These are phyloP conservation scores for Euzophera pinguis DNA, from an alignment of 2,888 invertebrate genomes.

Conservation along the genomic window DNA sequence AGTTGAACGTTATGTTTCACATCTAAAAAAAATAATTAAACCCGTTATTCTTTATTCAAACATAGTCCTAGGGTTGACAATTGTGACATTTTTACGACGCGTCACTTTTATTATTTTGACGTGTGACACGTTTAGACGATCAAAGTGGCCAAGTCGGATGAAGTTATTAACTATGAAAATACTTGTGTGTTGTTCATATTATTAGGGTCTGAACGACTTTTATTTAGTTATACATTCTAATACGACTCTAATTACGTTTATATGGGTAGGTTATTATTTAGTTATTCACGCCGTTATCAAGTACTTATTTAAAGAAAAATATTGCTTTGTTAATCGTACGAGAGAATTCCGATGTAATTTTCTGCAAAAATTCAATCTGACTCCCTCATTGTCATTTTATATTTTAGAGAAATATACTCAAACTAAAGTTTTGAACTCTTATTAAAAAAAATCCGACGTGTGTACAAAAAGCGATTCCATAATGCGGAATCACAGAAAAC, in stretches of 20 bases:
- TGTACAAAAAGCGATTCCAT: too few species aligned
- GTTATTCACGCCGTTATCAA: not conserved
- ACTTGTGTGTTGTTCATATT: not conserved
- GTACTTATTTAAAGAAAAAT: too few species aligned
- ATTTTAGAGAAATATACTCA: too few species aligned
- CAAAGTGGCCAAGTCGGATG: slow-evolving; percentile 26
- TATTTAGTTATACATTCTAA: slow-evolving; percentile 2
- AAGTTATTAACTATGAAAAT: slow-evolving; percentile 21
- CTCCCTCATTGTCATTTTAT: too few species aligned
- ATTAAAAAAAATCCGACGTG: too few species aligned
- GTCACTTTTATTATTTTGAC: slow-evolving; percentile 62
- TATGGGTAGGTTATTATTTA: not conserved
- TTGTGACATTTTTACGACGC: slow-evolving; percentile 51
- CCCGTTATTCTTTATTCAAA: slow-evolving; percentile 48
- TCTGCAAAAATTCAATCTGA: too few species aligned
- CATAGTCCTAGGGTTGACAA: slow-evolving; percentile 52
- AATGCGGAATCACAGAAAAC: too few species aligned
- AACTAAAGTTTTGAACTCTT: too few species aligned
- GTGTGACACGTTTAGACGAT: slow-evolving; percentile 40
- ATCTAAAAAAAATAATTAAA: slow-evolving; percentile 29
- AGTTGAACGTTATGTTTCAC: not conserved
- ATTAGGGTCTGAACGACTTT: not conserved
- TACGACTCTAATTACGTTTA: not conserved
- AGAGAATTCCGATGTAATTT: too few species aligned
- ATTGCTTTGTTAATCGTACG: too few species aligned